Evolutionary conservation across 2,888 invertebrate species (phyloP), one percentile per base, ranked within the genome.

Genomic region (Drosophila tripunctata): DNA sequence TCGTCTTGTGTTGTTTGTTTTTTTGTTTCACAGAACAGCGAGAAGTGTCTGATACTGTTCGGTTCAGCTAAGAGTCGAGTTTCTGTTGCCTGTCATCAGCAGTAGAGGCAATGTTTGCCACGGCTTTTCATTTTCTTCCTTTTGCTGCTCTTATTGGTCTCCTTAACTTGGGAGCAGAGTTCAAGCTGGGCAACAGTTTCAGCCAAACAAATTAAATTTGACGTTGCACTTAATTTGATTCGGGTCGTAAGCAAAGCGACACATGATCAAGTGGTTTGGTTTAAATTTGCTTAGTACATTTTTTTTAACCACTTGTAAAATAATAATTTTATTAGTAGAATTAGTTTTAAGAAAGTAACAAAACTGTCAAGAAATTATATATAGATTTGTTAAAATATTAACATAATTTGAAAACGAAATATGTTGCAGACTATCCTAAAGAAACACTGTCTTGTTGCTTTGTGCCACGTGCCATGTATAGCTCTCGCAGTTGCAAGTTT

Each of bases 201-300:
- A 82, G 60, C 65, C 67, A 79, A 85, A 77, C 79, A 83, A 83
- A 83, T 82, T 82, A 73, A 85, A 83, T 85, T 82, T 71, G 75
- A 75, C 85, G 85, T 85, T 82, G 68, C 79, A 67, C 78, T 85
- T 85, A 83, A 82, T 82, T 82, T 85, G 71, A 79, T 79, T 79
- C 40, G 68, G 67, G 71, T 67, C 70, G 58, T 62, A 67, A 83
- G 67, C 63, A 70, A 76, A 68, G 62, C 58, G 15, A 41, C 31
- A 19, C 60, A 19, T 24, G 52, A 43, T 40, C 44, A 40, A 17
- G 51, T 47, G 7, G n/a, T n/a, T n/a, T n/a, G n/a, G n/a, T n/a
- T n/a, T n/a, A n/a, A n/a, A n/a, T n/a, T n/a, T n/a, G n/a, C n/a
- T n/a, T n/a, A n/a, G n/a, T n/a, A n/a, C n/a, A n/a, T n/a, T n/a